Base-by-base conservation (phyloP, 2,888 invertebrate species). In the Andrena bicolor region DNA sequence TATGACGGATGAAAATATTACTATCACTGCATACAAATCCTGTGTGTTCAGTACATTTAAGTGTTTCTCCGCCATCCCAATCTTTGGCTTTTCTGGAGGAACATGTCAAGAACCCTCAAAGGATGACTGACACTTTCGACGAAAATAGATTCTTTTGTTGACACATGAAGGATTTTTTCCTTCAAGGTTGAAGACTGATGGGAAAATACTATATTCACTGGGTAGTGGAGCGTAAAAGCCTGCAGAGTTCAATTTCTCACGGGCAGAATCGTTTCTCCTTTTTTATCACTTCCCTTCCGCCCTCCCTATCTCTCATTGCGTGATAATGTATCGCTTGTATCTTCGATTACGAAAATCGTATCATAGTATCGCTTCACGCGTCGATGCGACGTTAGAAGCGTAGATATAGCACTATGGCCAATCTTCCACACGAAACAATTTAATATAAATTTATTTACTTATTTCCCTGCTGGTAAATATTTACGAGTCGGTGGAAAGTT, bases 241-340 rank as follows among this genome's bases (percentile, higher is more conserved):
- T 20, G 23, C 23, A 32, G 3, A 8, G 60, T 61, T 56, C 5
- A 20, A 53, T 53, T 51, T 13, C n/a, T 16, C 35, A 2, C 23
- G 51, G n/a, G 41, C 20, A n/a, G 23, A 51, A 71, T 48, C 20
- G 8, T 41, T n/a, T 53, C 16, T 26, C 0, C 23, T 6, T 8
- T 41, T 26, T 20, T 13, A 26, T 41, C 6, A 20, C 23, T 7
- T 1, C 48, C 4, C 5, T 5, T 10, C 1, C 48, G 10, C 16
- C 32, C 8, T 7, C 0, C 41, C n/a, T 7, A 10, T 5, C 10
- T 8, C 30, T 28, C 28, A 30, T 49, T 16, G 26, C 0, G n/a
- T 48, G 77, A 77, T 79, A 79, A 49, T 69, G 32, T 79, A 77
- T 77, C 79, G 1, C 23, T 23, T 56, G 2, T 66, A 48, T 79